phyloP scores from a whole-genome alignment of 2,797 vertebrate species.

The Eulemur mongoz region DNA sequence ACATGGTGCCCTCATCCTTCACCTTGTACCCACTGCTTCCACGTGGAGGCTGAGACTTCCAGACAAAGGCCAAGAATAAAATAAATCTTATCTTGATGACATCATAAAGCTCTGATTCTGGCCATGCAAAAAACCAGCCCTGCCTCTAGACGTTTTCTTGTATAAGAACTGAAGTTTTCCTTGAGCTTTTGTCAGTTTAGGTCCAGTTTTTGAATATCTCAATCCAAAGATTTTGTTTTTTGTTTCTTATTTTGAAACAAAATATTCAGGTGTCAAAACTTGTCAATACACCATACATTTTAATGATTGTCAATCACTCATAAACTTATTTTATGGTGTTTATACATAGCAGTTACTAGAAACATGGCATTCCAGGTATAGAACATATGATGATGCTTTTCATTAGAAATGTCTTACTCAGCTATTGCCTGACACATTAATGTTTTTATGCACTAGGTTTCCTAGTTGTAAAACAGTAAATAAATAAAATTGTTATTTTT shows the following conservation, averaged over 20 bases:
- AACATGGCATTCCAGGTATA: background rate
- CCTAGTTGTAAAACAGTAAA: background rate
- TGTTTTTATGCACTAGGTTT: background rate
- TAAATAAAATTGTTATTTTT: background rate
- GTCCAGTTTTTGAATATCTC: background rate
- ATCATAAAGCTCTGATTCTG: background rate
- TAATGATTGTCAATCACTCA: background rate
- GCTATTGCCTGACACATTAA: background rate
- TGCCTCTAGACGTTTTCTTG: background rate
- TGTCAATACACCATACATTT: background rate
- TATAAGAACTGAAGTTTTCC: background rate
- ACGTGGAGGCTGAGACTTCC: background rate
- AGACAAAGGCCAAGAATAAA: background rate
- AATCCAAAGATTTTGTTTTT: background rate
- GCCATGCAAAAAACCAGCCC: background rate
- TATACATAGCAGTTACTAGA: background rate
- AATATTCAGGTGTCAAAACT: background rate
- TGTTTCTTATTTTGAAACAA: background rate
- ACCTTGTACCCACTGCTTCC: background rate
- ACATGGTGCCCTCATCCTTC: accelerated
- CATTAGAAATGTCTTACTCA: background rate
- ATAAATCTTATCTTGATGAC: background rate
- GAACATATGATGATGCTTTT: background rate
- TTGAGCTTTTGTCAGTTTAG: background rate
- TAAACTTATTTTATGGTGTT: background rate